Evolutionary conservation across 2,888 invertebrate genomes (phyloP).

Genomic region (Cantharis rufa): DNA sequence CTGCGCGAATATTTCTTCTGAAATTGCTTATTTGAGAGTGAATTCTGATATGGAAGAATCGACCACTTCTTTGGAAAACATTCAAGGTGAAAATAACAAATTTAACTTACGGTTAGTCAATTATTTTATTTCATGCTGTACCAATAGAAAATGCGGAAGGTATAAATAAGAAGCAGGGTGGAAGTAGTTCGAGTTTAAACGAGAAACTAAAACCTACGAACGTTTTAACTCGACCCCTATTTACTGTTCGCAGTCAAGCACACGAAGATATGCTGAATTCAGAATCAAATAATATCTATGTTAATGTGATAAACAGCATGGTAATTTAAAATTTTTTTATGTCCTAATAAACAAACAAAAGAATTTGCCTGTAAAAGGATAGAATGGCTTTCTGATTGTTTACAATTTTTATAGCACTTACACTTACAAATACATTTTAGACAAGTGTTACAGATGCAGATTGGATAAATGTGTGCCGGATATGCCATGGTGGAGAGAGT

Average conservation of each 20-base stretch:
- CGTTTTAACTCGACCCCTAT: background rate
- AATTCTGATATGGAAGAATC: constrained; percentile 38
- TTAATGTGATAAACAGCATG: constrained; percentile 43
- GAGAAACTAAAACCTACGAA: background rate
- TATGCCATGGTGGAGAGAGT: constrained; percentile 55
- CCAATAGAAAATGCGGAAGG: background rate
- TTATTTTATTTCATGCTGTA: background rate
- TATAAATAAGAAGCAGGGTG: background rate
- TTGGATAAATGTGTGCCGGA: constrained; percentile 49
- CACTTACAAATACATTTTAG: constrained; percentile 12
- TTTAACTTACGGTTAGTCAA: background rate
- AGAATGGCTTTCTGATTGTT: background rate
- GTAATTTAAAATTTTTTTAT: background rate
- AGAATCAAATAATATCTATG: constrained; percentile 43
- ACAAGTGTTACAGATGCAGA: constrained; percentile 30
- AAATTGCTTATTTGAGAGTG: constrained; percentile 43
- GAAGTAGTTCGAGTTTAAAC: background rate
- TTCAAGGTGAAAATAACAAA: background rate
- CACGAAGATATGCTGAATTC: constrained; percentile 45
- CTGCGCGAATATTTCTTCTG: constrained; percentile 37
- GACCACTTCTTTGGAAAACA: constrained; percentile 38
- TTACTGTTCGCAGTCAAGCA: constrained; percentile 42
- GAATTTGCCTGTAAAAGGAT: too few species aligned
- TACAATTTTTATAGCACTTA: background rate
- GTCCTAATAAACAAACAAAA: too few species aligned